phyloP scores from a whole-genome alignment of 1,140 invertebrate species.

The Brevipalpus yothersi region DNA sequence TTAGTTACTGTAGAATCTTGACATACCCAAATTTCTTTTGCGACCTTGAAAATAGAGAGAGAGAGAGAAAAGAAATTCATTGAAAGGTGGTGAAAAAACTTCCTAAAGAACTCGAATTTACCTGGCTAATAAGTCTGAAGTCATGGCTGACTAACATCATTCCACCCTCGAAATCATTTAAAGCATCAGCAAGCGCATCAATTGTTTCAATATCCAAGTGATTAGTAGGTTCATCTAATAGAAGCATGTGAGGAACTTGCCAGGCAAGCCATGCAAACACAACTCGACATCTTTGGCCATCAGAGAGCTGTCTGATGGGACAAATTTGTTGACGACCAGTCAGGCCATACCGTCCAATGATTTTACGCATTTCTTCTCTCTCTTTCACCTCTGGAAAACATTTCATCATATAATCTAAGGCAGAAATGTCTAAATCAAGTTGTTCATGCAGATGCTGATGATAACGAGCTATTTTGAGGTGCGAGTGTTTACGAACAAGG shows the following conservation, averaged over 20 bases:
- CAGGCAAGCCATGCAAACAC: conserved; percentile 72
- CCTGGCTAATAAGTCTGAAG: conserved; percentile 93
- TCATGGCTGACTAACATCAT: conserved; percentile 94
- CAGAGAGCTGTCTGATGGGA: conserved; percentile 86
- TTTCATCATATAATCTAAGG: conserved; percentile 95
- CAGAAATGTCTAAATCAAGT: conserved; percentile 75
- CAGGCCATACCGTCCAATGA: conserved; percentile 88
- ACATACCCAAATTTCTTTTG: conserved; percentile 97
- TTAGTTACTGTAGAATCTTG: conserved; percentile 86
- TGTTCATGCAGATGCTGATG: conserved; percentile 96
- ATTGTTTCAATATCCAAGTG: conserved; percentile 99
- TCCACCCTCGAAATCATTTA: conserved; percentile 92
- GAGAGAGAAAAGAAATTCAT: neutral
- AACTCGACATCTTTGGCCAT: conserved; percentile 92
- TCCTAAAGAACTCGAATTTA: conserved; percentile 20
- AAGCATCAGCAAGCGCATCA: conserved; percentile 86
- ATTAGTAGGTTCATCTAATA: conserved; percentile 72
- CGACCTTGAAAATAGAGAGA: conserved; percentile 41
- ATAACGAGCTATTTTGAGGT: conserved; percentile 86
- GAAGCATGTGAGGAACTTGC: conserved; percentile 29
- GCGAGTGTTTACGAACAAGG: conserved; percentile 91
- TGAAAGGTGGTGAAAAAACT: neutral
- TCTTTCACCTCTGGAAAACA: conserved; percentile 92
- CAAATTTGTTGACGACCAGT: conserved; percentile 91
- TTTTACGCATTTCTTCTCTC: conserved; percentile 94